A percentile compares a stretch with the other conserved stretches of the same genome.
These are phyloP conservation scores for Syrista parreyssii DNA, from an alignment of 2,888 invertebrate species.

Conservation along the genomic window DNA sequence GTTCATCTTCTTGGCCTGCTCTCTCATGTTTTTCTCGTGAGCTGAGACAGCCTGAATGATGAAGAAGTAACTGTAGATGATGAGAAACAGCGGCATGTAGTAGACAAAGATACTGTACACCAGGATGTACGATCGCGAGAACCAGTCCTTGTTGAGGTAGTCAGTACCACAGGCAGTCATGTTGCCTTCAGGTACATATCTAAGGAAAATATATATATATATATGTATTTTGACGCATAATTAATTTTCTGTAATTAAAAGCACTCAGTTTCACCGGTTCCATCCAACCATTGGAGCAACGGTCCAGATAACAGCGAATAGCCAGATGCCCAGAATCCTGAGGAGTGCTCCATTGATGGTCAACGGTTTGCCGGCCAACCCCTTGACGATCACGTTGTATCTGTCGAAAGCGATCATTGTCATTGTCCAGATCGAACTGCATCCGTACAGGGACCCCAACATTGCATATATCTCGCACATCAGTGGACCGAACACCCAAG, in stretches of 20 bases:
- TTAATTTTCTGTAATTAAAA: background rate
- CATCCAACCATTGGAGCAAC: conserved; percentile 88
- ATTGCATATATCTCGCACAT: conserved; percentile 91
- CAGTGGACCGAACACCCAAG: conserved; percentile 75
- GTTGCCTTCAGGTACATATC: conserved; percentile 94
- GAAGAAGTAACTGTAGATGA: conserved; percentile 89
- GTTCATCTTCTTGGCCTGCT: conserved; percentile 95
- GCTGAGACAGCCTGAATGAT: conserved; percentile 83
- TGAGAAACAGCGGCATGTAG: conserved; percentile 80
- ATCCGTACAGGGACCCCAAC: conserved; percentile 89
- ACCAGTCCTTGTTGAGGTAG: conserved; percentile 81
- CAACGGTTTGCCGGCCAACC: conserved; percentile 86
- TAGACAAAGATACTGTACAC: conserved; percentile 84
- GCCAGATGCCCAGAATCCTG: conserved; percentile 84
- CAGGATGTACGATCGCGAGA: conserved; percentile 83
- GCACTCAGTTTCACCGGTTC: conserved; percentile 72
- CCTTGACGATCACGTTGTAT: conserved; percentile 94
- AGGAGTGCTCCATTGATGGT: conserved; percentile 83
- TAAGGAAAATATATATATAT: background rate
- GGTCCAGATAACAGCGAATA: conserved; percentile 82
- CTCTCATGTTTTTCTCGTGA: conserved; percentile 88
- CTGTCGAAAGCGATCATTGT: conserved; percentile 92
- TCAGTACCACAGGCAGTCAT: conserved; percentile 94
- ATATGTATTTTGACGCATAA: background rate
- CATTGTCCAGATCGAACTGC: conserved; percentile 94